phyloP scores from a whole-genome alignment of 2,797 vertebrate species.

The Dipus sagitta region DNA sequence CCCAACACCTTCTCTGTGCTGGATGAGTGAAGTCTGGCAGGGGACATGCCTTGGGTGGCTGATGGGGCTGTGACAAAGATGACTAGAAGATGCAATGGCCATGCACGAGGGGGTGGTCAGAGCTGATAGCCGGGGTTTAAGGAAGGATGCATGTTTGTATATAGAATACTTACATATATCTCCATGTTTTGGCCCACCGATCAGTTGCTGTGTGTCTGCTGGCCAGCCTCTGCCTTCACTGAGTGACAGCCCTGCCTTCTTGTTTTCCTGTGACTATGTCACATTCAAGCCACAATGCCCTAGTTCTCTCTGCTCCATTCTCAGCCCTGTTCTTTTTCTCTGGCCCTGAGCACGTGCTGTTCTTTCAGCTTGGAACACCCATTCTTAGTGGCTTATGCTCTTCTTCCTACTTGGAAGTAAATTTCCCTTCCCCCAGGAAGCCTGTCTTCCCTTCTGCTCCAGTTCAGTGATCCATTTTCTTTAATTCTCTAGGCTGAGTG shows the following conservation, averaged over 20 bases:
- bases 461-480: not conserved
- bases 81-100: not conserved
- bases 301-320: not conserved
- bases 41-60: not conserved
- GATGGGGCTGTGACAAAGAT: not conserved
- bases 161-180: not conserved
- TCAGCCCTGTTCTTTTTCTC: not conserved
- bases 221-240: not conserved
- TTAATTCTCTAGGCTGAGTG: not conserved
- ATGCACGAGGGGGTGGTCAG: fast-evolving
- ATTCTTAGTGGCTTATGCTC: too few relatives aligned
- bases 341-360: not conserved
- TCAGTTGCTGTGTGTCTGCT: not conserved
- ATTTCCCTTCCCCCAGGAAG: not conserved
- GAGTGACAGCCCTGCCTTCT: not conserved
- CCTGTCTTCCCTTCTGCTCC: not conserved
- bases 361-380: not conserved
- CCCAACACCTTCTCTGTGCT: not conserved
- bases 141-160: not conserved
- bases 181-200: not conserved
- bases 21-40: not conserved
- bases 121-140: not conserved
- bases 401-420: too few relatives aligned
- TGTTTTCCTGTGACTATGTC: not conserved
- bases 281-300: not conserved